phyloP scores from a whole-genome alignment of 2,888 invertebrate genomes.

The Mamestra brassicae region DNA sequence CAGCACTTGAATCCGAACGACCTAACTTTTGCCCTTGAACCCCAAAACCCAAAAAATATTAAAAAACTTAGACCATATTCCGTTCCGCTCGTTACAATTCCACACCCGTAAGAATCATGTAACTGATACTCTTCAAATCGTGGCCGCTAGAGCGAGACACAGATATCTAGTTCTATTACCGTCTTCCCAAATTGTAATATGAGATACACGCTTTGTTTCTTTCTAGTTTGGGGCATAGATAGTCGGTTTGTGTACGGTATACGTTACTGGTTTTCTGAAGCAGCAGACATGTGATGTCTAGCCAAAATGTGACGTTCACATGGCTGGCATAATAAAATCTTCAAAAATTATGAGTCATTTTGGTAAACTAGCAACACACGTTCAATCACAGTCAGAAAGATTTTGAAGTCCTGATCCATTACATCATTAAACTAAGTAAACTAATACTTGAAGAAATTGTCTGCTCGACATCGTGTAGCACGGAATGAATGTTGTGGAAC shows the following conservation, averaged over 20 bases:
- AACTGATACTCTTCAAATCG: constrained; percentile 77
- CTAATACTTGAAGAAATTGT: background rate
- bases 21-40: background rate
- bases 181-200: constrained; percentile 73
- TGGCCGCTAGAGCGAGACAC: constrained; percentile 65
- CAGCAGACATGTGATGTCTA: background rate
- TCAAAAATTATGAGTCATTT: background rate
- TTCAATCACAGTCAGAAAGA: too few relatives aligned
- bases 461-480: background rate
- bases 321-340: background rate
- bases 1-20: background rate
- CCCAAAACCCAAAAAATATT: constrained; percentile 16
- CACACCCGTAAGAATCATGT: constrained; percentile 63
- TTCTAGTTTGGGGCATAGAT: constrained; percentile 42
- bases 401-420: background rate
- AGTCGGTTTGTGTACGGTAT: constrained; percentile 26
- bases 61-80: constrained; percentile 29
- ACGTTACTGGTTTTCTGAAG: constrained; percentile 43
- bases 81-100: constrained; percentile 58
- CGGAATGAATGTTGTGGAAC: background rate
- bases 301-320: background rate
- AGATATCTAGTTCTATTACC: constrained; percentile 70
- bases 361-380: background rate
- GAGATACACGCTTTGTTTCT: constrained; percentile 69
- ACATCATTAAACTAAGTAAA: too few relatives aligned